A percentile compares a stretch with the other conserved stretches of the same genome.
phyloP scores from a whole-genome alignment of 2,797 vertebrate genomes.

The Falco columbarius region DNA sequence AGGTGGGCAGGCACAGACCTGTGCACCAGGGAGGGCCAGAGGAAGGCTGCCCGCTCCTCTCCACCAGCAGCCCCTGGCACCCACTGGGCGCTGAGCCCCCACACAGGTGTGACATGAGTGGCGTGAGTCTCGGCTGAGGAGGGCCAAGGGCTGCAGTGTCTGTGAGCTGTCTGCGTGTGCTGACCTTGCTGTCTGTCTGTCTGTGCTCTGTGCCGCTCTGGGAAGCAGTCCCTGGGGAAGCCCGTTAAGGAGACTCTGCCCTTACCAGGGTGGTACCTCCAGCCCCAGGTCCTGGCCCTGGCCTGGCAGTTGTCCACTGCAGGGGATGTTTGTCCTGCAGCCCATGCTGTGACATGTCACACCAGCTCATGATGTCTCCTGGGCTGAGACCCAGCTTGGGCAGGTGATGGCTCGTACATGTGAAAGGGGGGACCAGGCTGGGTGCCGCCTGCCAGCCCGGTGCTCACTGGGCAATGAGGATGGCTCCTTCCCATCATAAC shows the following conservation, averaged over 20 bases:
- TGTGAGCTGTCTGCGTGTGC: background rate
- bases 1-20: background rate
- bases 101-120: accelerated
- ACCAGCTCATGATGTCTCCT: background rate
- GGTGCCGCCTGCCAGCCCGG: background rate
- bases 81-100: background rate
- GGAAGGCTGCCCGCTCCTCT: background rate
- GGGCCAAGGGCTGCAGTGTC: background rate
- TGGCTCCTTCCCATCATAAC: background rate
- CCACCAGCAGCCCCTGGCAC: background rate
- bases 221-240: background rate
- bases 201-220: background rate
- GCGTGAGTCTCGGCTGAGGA: background rate
- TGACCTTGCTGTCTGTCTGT: background rate
- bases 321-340: background rate
- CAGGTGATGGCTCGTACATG: background rate
- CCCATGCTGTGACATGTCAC: background rate
- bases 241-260: background rate
- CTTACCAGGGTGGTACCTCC: no score
- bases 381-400: background rate
- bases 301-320: accelerated
- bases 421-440: background rate
- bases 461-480: accelerated
- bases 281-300: background rate
- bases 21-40: accelerated